Evolutionary conservation across 2,113 vertebrate genomes (phyloP), one percentile per base, ranked within the genome.

Genomic region (Cervus canadensis): DNA sequence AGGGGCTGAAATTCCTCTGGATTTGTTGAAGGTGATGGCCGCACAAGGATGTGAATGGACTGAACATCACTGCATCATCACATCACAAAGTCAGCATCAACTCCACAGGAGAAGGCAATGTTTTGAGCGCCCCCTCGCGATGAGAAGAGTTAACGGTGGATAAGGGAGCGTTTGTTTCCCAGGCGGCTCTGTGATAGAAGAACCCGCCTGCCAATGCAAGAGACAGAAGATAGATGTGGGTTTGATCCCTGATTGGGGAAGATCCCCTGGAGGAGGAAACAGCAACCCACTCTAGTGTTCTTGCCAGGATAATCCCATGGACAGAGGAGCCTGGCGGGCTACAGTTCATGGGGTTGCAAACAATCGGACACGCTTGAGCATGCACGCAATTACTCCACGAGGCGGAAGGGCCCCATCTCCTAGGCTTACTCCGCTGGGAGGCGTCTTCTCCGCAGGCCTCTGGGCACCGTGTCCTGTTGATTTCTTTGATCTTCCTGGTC

Each of bases 401-500:
- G 36, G 96, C 96, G 90, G 94, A 95, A 98, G 76, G 96, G 97
- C 98, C 98, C 98, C 98, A 82, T 91, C 94, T 94, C 93, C 96
- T 45, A 54, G 96, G 97, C 97, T 98, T 45, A 87, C 33, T 26
- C 43, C 33, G 14, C 23, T 36, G 30, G n/a, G 19, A 60, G 48
- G 17, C 14, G 19, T n/a, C 17, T 60, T 89, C 89, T 84, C n/a
- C 9, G 19, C 16, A 28, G 89, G 30, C 12, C 2, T 56, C 52
- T 21, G 1, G 12, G 5, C 15, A 5, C 30, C 0, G 1, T 25
- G 1, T 16, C 84, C 59, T 88, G 81, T 33, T 87, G 87, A 79
- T 83, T 94, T 85, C 97, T 97, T 89, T 89, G 94, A 96, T 98
- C 98, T 99, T 99, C 98, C 98, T 87, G 98, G 98, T 97, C 98